Base-by-base conservation (phyloP, 2,888 invertebrate genomes). In the Ptilodon capucinus region DNA sequence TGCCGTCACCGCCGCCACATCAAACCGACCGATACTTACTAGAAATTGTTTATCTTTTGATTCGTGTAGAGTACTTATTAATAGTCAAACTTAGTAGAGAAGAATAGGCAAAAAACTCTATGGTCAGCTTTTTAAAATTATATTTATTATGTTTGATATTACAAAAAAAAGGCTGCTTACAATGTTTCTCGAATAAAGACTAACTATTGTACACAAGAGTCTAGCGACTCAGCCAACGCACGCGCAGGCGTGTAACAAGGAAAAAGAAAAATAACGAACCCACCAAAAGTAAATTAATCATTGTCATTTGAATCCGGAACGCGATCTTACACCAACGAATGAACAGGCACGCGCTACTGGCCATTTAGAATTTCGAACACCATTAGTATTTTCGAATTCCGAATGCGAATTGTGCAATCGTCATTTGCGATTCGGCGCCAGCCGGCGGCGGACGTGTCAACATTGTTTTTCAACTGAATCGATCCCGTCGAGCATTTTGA, bases 381-480 rank as follows among this genome's bases (percentile, higher is more conserved):
- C 76, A 79, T 77, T 77, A 72, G 68, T 71, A 68, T 78, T 79
- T 85, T 82, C 73, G 73, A 82, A 86, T 84, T 82, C 76, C 58
- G 79, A 81, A 82, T 80, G 80, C 76, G 74, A 77, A 78, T 76
- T 80, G 76, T 79, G 79, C 81, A 81, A 83, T 77, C 77, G 78
- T 74, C 76, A 81, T 84, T 86, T 81, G 79, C 81, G 76, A 81
- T 81, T 81, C 79, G 86, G 87, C 86, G 86, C 87, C 85, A 76
- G 70, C 69, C 76, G 62, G 70, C 75, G 69, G 76, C 68, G 73
- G 79, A 81, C 80, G 79, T 83, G 85, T 81, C 81, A 79, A 78
- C 77, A 75, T 72, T 76, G 81, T 77, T 81, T 78, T 81, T 77
- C 75, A 73, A 70, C 67, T 42, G 70, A 72, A 74, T 78, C 71